A percentile compares a stretch with the other conserved stretches of the same genome.
Conservation (phyloP, 2,888 invertebrate genomes). For the Phragmatobia fuliginosa region DNA sequence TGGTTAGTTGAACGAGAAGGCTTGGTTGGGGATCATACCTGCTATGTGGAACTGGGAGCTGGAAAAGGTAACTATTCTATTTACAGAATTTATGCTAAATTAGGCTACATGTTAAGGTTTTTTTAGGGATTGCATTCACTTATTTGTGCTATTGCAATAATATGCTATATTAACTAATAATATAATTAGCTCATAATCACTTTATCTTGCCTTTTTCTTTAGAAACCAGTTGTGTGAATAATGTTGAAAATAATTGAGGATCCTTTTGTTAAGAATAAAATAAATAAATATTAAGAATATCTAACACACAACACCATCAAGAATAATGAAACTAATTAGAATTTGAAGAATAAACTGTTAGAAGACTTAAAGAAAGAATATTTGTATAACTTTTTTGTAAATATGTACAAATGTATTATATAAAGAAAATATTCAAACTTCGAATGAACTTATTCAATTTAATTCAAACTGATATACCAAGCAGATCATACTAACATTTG, state of each 20-base stretch:
- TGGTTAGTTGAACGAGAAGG: constrained; percentile 88
- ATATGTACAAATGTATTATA: too few relatives aligned
- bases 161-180: neutral
- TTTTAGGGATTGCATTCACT: neutral
- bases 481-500: too few relatives aligned
- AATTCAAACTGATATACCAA: too few relatives aligned
- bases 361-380: too few relatives aligned
- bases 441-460: too few relatives aligned
- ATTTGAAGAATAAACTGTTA: too few relatives aligned
- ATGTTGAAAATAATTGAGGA: neutral
- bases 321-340: too few relatives aligned
- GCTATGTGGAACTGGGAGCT: constrained; percentile 95
- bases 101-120: neutral
- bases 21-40: constrained; percentile 87
- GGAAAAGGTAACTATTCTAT: constrained; percentile 89
- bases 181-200: neutral
- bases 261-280: too few relatives aligned
- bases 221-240: neutral
- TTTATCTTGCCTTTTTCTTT: neutral
- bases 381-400: too few relatives aligned
- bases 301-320: too few relatives aligned
- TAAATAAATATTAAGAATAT: too few relatives aligned
- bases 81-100: neutral
- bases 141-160: neutral
- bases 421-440: too few relatives aligned